Conservation (phyloP, 2,888 invertebrate genomes). For the Dorcus parallelipipedus region DNA sequence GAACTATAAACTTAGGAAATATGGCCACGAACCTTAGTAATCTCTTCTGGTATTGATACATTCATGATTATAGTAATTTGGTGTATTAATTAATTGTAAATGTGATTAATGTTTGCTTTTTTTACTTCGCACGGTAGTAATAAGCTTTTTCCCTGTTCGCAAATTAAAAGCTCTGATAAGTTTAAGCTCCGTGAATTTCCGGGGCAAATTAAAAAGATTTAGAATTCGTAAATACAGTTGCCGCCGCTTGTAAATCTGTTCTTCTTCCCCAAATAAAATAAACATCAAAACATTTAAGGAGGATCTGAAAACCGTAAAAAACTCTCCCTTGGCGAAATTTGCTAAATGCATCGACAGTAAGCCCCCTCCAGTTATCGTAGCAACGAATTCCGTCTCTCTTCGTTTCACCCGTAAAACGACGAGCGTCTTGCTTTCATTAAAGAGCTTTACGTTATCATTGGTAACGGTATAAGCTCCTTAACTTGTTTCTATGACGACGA, state of each 20-base stretch:
- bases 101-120: too few relatives aligned
- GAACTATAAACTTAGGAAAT: too few relatives aligned
- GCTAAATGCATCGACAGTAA: conserved; percentile 30
- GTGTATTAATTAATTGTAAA: too few relatives aligned
- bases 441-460: conserved; percentile 45
- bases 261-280: conserved; percentile 18
- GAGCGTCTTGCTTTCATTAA: conserved; percentile 40
- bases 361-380: conserved; percentile 24
- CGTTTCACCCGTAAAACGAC: not conserved
- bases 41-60: too few relatives aligned
- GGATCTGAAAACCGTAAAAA: conserved; percentile 9
- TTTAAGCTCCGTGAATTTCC: too few relatives aligned
- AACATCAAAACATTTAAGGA: conserved; percentile 20
- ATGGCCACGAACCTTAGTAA: too few relatives aligned
- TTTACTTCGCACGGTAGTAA: too few relatives aligned
- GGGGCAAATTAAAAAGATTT: too few relatives aligned
- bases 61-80: too few relatives aligned
- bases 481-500: conserved; percentile 3
- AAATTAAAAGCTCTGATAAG: too few relatives aligned
- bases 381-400: conserved; percentile 4
- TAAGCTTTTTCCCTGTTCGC: too few relatives aligned
- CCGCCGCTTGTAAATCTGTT: not conserved
- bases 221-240: too few relatives aligned
- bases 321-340: conserved; percentile 8
- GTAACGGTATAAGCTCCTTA: conserved; percentile 46